phyloP scores from a whole-genome alignment of 1,140 invertebrate species.

The Cherax destructor region DNA sequence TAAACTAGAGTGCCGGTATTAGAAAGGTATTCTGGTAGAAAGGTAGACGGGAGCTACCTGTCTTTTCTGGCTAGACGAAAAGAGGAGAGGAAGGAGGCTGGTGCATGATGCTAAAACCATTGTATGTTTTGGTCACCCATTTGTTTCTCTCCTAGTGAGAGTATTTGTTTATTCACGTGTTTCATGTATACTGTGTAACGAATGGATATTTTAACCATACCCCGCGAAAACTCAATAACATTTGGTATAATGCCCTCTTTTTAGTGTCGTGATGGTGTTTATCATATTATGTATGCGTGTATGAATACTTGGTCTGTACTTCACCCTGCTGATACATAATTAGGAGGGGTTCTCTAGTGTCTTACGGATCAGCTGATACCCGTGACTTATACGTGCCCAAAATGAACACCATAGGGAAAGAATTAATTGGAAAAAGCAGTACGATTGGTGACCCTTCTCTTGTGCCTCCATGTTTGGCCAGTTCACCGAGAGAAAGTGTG shows the following conservation, averaged over 20 bases:
- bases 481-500: no score
- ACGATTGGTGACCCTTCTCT: no score
- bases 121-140: no score
- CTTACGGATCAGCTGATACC: background rate
- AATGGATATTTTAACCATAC: background rate
- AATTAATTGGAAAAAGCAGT: no score
- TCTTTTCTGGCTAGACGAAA: background rate
- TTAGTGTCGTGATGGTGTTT: background rate
- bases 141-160: background rate
- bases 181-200: background rate
- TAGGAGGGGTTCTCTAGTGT: background rate
- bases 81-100: slow-evolving; percentile 7
- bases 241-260: background rate
- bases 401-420: no score
- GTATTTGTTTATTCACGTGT: background rate
- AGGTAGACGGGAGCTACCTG: no score
- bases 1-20: no score
- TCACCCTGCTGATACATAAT: background rate
- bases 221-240: background rate
- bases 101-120: no score
- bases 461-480: no score
- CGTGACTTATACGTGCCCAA: background rate
- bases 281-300: background rate
- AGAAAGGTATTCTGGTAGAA: no score
- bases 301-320: background rate